phyloP scores from a whole-genome alignment of 1,140 invertebrate species.

The Monochamus saltuarius region DNA sequence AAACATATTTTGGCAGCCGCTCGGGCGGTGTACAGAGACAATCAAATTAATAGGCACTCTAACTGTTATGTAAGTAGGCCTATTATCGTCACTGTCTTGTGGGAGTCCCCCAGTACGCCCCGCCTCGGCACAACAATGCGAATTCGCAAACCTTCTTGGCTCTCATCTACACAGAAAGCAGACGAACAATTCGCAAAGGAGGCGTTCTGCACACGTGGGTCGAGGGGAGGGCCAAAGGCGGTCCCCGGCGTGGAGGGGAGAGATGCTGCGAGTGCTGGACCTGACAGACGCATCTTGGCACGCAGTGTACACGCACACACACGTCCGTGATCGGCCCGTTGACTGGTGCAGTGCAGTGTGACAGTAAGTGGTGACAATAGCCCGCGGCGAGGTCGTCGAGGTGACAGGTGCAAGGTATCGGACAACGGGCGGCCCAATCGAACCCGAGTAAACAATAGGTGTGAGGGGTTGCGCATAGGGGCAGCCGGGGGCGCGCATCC shows the following conservation, averaged over 20 bases:
- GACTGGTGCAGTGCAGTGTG: constrained; percentile 27
- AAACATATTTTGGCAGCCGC: constrained; percentile 11
- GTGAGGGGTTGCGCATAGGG: constrained; percentile 43
- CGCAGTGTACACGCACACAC: constrained; percentile 46
- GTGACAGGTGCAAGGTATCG: constrained; percentile 32
- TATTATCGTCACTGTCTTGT: constrained; percentile 45
- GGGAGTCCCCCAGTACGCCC: constrained; percentile 44
- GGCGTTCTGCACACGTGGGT: constrained; percentile 47
- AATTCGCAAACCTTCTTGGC: constrained; percentile 31
- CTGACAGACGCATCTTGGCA: constrained; percentile 48
- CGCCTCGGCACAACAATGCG: constrained; percentile 45
- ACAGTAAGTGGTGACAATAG: constrained; percentile 30
- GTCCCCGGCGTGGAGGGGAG: constrained; percentile 30
- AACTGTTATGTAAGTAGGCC: constrained; percentile 35
- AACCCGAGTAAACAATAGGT: constrained; percentile 43
- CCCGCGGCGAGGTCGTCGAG: constrained; percentile 32
- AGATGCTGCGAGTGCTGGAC: constrained; percentile 28
- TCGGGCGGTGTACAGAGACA: constrained; percentile 27
- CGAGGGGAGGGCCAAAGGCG: constrained; percentile 39
- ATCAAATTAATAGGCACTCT: constrained; percentile 33
- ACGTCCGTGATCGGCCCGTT: constrained; percentile 18
- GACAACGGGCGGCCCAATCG: constrained; percentile 37
- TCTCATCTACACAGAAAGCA: constrained; percentile 9
- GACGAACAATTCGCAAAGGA: constrained; percentile 44
- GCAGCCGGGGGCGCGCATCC: constrained; percentile 38